phyloP scores from a whole-genome alignment of 2,113 vertebrate genomes.

The Scopus umbretta region DNA sequence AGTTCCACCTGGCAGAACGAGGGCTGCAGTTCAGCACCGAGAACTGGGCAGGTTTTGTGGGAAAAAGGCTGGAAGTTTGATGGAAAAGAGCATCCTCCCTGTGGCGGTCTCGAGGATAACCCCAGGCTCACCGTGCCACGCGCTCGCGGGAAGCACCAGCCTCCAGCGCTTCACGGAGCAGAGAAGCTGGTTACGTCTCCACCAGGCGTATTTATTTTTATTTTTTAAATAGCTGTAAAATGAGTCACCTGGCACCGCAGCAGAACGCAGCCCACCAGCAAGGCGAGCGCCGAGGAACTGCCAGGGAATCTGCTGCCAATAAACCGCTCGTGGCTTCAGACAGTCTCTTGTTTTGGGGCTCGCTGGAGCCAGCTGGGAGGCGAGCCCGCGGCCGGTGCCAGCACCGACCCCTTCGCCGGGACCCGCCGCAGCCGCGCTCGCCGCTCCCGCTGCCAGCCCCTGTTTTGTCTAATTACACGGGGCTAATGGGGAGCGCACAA shows the following conservation, averaged over 20 bases:
- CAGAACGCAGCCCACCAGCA: neutral
- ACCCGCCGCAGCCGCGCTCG: neutral
- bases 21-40: neutral
- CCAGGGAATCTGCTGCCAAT: neutral
- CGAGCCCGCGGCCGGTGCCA: neutral
- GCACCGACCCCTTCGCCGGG: neutral
- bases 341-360: neutral
- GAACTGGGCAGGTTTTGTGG: neutral
- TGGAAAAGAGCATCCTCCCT: neutral
- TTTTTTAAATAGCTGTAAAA: slow-evolving; percentile 4
- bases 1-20: neutral
- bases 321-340: neutral
- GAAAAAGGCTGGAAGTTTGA: neutral
- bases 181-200: neutral
- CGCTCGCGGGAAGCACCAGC: neutral
- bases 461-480: slow-evolving; percentile 14
- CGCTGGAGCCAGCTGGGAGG: neutral
- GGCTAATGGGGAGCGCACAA: slow-evolving; percentile 18
- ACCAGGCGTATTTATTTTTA: neutral
- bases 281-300: neutral
- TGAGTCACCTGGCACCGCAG: slow-evolving; percentile 32
- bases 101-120: fast-evolving
- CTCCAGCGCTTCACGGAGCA: neutral
- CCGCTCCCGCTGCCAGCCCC: neutral
- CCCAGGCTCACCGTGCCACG: fast-evolving